These are phyloP conservation scores for Agonopterix subpropinquella DNA, from an alignment of 2,888 invertebrate genomes.

Conservation along the genomic window DNA sequence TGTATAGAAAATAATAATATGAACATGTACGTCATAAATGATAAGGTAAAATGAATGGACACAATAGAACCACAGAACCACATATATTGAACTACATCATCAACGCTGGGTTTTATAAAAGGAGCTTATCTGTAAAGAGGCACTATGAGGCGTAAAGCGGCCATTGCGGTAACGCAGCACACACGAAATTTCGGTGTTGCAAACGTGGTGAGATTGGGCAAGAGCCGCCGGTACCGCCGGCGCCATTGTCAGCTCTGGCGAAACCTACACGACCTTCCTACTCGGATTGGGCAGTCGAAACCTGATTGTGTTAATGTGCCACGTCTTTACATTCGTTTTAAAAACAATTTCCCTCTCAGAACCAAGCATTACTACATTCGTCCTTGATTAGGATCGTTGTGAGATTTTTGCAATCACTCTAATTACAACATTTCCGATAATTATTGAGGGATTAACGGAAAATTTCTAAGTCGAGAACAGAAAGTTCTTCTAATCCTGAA, in stretches of 20 bases:
- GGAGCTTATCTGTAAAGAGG: conserved; percentile 13
- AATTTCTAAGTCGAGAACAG: not conserved
- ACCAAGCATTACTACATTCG: conserved; percentile 15
- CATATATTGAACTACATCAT: too few relatives aligned
- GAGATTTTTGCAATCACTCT: not conserved
- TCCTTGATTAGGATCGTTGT: conserved; percentile 16
- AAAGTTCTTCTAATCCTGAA: not conserved
- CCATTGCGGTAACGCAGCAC: conserved; percentile 59
- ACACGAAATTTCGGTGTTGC: conserved; percentile 72
- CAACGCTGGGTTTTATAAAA: not conserved
- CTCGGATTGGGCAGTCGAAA: conserved; percentile 63
- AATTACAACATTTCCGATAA: not conserved
- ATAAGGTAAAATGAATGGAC: too few relatives aligned
- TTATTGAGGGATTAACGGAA: not conserved
- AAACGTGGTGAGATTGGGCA: conserved; percentile 56
- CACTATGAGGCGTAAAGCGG: conserved; percentile 16
- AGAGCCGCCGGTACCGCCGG: conserved; percentile 48
- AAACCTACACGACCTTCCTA: conserved; percentile 67
- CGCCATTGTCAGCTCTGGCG: conserved; percentile 70
- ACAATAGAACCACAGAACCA: too few relatives aligned
- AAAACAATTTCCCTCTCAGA: conserved; percentile 13
- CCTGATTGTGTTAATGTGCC: conserved; percentile 42
- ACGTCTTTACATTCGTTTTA: conserved; percentile 13
- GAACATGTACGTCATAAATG: too few relatives aligned
- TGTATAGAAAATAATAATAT: too few relatives aligned